These are phyloP conservation scores for Oncorhynchus keta DNA, from an alignment of 2,113 vertebrate genomes.

Conservation along the genomic window DNA sequence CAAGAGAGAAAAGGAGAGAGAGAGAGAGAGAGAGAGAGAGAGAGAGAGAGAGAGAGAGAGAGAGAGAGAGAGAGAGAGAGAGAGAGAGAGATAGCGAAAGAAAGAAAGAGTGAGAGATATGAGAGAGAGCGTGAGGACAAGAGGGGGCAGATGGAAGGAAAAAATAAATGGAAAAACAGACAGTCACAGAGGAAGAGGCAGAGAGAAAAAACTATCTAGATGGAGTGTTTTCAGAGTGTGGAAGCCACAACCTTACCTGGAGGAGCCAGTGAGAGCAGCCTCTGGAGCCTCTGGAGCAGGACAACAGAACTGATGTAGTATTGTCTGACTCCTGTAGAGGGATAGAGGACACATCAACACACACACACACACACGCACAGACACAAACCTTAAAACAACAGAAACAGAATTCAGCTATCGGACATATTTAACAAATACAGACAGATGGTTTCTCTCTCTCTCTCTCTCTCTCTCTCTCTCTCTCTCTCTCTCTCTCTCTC, in stretches of 20 bases:
- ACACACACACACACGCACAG: neutral
- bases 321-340: constrained; percentile 87
- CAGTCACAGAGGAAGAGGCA: no score
- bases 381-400: neutral
- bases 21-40: neutral
- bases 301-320: constrained; percentile 98
- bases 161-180: neutral
- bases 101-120: neutral
- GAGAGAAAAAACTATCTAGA: neutral
- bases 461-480: constrained; percentile 34
- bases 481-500: constrained; percentile 32
- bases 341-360: constrained; percentile 8
- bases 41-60: neutral
- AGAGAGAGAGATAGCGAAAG: neutral
- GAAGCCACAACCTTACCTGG: constrained; percentile 60
- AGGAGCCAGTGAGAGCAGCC: constrained; percentile 62
- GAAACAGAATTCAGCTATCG: neutral
- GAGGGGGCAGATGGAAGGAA: neutral
- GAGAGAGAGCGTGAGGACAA: neutral
- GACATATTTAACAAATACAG: constrained; percentile 1
- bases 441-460: constrained; percentile 15
- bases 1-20: neutral
- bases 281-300: constrained; percentile 93
- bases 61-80: neutral
- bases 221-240: neutral